Conservation (phyloP, 2,113 vertebrate species). For the Eublepharis macularius region DNA sequence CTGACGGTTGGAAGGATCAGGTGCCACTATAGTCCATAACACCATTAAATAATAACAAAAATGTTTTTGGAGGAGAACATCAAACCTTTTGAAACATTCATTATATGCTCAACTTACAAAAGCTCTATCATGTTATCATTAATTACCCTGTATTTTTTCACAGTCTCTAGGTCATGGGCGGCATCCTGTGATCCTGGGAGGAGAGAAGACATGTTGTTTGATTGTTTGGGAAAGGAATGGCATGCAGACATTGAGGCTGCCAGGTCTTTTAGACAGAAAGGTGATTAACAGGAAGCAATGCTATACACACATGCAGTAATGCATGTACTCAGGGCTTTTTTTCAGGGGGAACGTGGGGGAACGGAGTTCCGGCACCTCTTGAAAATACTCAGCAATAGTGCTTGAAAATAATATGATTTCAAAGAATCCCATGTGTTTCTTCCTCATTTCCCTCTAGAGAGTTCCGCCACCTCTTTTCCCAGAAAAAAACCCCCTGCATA, state of each 20-base stretch:
- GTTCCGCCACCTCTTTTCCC: too few species aligned
- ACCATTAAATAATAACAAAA: fast-evolving
- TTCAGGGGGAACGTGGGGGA: too few species aligned
- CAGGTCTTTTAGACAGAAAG: neutral
- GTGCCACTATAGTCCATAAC: neutral
- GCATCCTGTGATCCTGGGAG: constrained; percentile 90
- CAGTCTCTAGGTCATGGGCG: constrained; percentile 86
- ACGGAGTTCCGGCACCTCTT: too few species aligned
- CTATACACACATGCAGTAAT: neutral
- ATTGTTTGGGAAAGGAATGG: neutral
- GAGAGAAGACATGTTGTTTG: neutral
- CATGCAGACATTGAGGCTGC: neutral
- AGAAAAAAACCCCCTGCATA: neutral
- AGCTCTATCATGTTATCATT: fast-evolving
- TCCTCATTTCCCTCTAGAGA: too few species aligned
- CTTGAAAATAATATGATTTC: too few species aligned
- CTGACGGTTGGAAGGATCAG: neutral
- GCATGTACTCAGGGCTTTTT: too few species aligned
- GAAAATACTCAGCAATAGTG: too few species aligned
- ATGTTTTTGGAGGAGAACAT: fast-evolving
- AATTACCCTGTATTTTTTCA: constrained; percentile 88
- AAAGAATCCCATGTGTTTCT: too few species aligned
- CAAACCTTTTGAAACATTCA: neutral
- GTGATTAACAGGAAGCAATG: too few species aligned
- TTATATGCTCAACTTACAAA: fast-evolving